Evolutionary conservation across 1,140 invertebrate species (phyloP).

Genomic region (Hylaeus volcanicus): DNA sequence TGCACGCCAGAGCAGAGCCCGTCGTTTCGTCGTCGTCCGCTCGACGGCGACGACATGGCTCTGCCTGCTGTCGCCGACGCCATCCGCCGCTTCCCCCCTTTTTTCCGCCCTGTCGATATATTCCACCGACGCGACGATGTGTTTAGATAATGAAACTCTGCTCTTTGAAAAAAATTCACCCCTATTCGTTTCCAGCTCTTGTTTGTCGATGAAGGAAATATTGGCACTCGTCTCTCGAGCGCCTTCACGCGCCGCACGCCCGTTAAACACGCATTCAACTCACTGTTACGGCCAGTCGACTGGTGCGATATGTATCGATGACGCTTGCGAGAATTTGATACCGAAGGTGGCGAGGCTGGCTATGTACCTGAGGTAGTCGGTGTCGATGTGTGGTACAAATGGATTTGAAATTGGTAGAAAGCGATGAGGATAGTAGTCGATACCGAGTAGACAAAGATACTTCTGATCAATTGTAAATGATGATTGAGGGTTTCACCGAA

Average conservation of each 20-base stretch:
- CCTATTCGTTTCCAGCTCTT: background rate
- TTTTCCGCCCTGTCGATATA: conserved; percentile 36
- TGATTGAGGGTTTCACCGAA: too few relatives aligned
- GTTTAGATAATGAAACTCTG: conserved; percentile 55
- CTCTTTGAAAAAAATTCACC: conserved; percentile 33
- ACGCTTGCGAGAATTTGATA: too few relatives aligned
- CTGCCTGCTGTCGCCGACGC: conserved; percentile 58
- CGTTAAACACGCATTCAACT: conserved; percentile 44
- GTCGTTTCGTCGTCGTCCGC: conserved; percentile 55
- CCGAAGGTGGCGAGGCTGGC: too few relatives aligned
- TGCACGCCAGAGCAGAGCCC: conserved; percentile 49
- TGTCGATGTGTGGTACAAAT: too few relatives aligned
- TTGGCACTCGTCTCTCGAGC: background rate
- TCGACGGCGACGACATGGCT: conserved; percentile 60
- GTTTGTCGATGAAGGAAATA: conserved; percentile 40
- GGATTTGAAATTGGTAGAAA: too few relatives aligned
- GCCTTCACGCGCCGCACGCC: background rate
- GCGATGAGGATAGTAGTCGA: too few relatives aligned
- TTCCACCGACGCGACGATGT: conserved; percentile 23
- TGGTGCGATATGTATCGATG: background rate
- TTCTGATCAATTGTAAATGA: too few relatives aligned
- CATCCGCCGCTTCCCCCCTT: conserved; percentile 32
- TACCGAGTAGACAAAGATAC: too few relatives aligned
- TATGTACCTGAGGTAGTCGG: too few relatives aligned
- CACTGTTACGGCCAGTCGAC: conserved; percentile 10